These are phyloP conservation scores for Spodoptera exigua DNA, from an alignment of 2,888 invertebrate species.

Conservation along the genomic window DNA sequence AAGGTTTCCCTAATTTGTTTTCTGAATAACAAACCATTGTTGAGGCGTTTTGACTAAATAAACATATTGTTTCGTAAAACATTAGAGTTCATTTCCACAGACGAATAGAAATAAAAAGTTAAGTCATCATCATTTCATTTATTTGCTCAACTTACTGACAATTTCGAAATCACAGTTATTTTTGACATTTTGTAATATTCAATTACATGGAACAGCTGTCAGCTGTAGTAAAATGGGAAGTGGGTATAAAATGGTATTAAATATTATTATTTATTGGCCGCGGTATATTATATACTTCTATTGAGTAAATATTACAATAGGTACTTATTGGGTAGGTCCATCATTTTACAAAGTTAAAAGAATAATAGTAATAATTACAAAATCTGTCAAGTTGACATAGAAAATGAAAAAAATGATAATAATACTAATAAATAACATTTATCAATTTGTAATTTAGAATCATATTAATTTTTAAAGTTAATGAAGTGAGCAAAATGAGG, in stretches of 20 bases:
- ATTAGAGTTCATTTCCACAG: no score
- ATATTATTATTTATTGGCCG: conserved; percentile 87
- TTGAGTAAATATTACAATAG: conserved; percentile 78
- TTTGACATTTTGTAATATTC: conserved; percentile 87
- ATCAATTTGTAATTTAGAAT: conserved; percentile 61
- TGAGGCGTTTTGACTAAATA: no score
- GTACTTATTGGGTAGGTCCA: conserved; percentile 72
- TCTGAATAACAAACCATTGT: no score
- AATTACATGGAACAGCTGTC: conserved; percentile 84
- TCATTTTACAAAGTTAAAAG: conserved; percentile 67
- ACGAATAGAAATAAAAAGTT: conserved; percentile 33
- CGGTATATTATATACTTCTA: conserved; percentile 82
- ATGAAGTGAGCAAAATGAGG: conserved; percentile 76
- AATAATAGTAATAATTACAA: conserved; percentile 46
- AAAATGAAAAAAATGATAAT: conserved; percentile 58
- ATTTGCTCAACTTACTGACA: conserved; percentile 89
- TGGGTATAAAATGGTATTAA: conserved; percentile 88
- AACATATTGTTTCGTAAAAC: no score
- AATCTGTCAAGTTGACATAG: conserved; percentile 56
- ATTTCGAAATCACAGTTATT: conserved; percentile 89
- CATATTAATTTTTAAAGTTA: conserved; percentile 60
- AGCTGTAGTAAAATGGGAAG: conserved; percentile 84
- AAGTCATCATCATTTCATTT: conserved; percentile 82
- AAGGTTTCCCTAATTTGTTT: no score
- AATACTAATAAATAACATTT: conserved; percentile 61